These are phyloP conservation scores for Xiphophorus couchianus DNA, from an alignment of 2,113 vertebrate species.

Conservation along the genomic window DNA sequence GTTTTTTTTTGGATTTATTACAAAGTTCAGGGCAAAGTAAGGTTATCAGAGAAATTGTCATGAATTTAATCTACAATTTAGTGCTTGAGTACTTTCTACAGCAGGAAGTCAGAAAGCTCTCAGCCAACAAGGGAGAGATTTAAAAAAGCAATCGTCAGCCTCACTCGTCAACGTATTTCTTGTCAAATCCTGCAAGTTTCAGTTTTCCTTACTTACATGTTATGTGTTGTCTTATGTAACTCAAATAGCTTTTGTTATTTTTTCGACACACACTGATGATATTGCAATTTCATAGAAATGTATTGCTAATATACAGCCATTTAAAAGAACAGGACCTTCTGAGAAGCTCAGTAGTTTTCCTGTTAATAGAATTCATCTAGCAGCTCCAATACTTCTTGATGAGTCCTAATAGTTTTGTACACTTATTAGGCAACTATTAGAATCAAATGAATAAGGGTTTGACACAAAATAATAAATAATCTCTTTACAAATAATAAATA, in stretches of 20 bases:
- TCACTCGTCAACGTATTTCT: neutral
- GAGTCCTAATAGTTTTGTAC: neutral
- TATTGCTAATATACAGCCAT: no score
- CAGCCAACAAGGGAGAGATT: neutral
- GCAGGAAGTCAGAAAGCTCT: neutral
- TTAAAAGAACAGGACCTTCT: neutral
- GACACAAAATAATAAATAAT: constrained; percentile 8
- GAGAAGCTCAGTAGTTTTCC: neutral
- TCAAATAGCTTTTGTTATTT: neutral
- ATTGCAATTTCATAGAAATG: no score
- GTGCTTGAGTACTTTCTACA: constrained; percentile 4
- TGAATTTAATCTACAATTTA: constrained; percentile 1
- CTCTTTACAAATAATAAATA: constrained; percentile 7
- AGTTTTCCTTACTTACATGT: neutral
- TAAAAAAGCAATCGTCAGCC: neutral
- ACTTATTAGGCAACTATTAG: neutral
- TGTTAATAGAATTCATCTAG: neutral
- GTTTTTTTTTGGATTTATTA: constrained; percentile 32
- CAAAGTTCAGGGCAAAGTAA: constrained; percentile 13
- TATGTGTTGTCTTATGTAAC: neutral
- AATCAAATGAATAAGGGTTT: neutral
- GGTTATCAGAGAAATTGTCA: constrained; percentile 28
- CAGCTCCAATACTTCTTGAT: neutral
- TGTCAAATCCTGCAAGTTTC: neutral
- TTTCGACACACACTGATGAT: no score